Percentiles rank a stretch among this genome's conserved stretches.
Evolutionary conservation across 2,113 vertebrate genomes (phyloP).

Genomic region (Bathybates hornii): DNA sequence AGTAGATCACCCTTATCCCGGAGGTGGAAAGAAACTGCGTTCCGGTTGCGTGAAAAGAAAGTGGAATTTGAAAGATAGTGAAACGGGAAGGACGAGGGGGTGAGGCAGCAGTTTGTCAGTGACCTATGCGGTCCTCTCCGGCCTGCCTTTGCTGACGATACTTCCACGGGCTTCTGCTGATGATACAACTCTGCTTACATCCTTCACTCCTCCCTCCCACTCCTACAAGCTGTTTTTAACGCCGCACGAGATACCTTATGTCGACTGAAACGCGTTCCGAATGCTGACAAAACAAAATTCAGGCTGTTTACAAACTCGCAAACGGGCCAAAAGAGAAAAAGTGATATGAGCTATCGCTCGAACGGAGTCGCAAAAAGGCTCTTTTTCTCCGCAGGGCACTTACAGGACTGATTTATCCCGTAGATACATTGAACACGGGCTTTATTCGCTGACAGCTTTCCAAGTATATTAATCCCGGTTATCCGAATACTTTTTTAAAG

Average conservation of each 20-base stretch:
- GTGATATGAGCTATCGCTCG: not conserved
- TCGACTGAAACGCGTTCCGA: conserved; percentile 30
- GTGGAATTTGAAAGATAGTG: not conserved
- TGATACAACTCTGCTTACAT: conserved; percentile 61
- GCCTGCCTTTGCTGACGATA: conserved; percentile 41
- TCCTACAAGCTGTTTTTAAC: conserved; percentile 62
- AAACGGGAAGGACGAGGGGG: not conserved
- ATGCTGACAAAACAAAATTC: conserved; percentile 55
- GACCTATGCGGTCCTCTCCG: not conserved
- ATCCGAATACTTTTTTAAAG: not conserved
- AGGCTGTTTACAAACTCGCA: conserved; percentile 25
- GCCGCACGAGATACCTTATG: conserved; percentile 56
- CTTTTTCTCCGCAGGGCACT: not conserved
- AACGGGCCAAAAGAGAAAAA: conserved; percentile 4
- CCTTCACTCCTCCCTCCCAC: conserved; percentile 58
- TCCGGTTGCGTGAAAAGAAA: not conserved
- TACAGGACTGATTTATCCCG: not conserved
- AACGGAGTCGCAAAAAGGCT: not conserved
- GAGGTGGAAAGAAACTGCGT: not conserved
- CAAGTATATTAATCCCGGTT: not conserved
- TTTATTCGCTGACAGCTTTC: not conserved
- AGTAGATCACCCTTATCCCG: not conserved
- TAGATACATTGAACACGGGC: not conserved
- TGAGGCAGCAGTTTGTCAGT: conserved; percentile 45
- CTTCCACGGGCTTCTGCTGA: conserved; percentile 40